These are phyloP conservation scores for Eulemur coronatus DNA, from an alignment of 2,797 vertebrate genomes.

Conservation along the genomic window DNA sequence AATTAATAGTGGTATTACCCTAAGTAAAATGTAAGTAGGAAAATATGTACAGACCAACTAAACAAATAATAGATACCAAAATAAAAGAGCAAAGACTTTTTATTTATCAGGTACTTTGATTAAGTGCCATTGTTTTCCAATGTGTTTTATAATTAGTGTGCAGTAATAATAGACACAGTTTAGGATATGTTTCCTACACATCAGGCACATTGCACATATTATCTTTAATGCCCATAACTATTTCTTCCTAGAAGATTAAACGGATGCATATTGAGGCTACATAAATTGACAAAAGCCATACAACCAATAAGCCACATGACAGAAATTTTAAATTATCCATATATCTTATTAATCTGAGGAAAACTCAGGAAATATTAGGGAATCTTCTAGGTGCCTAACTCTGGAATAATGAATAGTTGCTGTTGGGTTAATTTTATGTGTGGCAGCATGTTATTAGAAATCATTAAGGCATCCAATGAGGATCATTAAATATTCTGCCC, in stretches of 20 bases:
- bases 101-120: not conserved
- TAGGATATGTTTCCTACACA: not conserved
- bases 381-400: not conserved
- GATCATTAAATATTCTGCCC: slow-evolving; percentile 15
- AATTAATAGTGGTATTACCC: not conserved
- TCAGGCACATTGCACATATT: not conserved
- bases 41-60: not conserved
- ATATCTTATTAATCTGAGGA: not conserved
- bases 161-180: not conserved
- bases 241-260: not conserved
- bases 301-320: not conserved
- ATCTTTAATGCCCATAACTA: not conserved
- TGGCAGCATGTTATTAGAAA: not conserved
- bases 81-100: not conserved
- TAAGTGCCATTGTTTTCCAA: not conserved
- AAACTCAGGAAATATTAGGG: not conserved
- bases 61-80: not conserved
- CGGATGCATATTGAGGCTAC: not conserved
- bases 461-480: not conserved
- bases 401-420: not conserved
- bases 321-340: not conserved
- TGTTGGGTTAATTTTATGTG: not conserved
- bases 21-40: not conserved
- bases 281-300: not conserved
- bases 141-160: not conserved